Evolutionary conservation across 2,797 vertebrate genomes (phyloP).

Genomic region (Ispidina lecontei): DNA sequence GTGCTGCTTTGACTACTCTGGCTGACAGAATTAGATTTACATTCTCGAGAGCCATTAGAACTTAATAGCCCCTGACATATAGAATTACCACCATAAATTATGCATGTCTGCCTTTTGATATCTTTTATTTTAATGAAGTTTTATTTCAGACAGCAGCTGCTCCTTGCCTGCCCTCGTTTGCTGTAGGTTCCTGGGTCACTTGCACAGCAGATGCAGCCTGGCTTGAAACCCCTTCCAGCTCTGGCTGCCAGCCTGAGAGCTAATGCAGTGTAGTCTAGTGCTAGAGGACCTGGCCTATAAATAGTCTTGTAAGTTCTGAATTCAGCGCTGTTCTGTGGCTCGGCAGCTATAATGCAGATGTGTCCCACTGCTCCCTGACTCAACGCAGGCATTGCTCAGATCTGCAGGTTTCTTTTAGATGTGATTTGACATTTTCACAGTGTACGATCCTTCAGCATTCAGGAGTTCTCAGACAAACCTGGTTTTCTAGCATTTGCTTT

Average conservation of each 20-base stretch:
- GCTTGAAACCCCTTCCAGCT: not conserved
- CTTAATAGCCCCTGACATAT: slow-evolving; percentile 44
- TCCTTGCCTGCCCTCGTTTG: slow-evolving; percentile 51
- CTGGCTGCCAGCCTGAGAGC: slow-evolving; percentile 9
- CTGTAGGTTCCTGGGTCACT: slow-evolving; percentile 40
- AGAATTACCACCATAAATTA: slow-evolving; percentile 57
- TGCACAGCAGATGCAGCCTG: slow-evolving; percentile 41
- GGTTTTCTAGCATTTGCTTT: slow-evolving; percentile 21
- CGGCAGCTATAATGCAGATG: slow-evolving; percentile 52
- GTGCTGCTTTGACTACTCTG: slow-evolving; percentile 41
- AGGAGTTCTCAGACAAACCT: not conserved
- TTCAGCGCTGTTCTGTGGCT: slow-evolving; percentile 59
- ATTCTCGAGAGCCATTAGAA: slow-evolving; percentile 61
- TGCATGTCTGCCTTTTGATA: slow-evolving; percentile 62
- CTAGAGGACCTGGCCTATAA: slow-evolving; percentile 35
- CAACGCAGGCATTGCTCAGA: not conserved
- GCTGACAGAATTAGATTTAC: slow-evolving; percentile 45
- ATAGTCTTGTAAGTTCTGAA: slow-evolving; percentile 13
- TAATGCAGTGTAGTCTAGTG: slow-evolving; percentile 19
- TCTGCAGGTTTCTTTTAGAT: slow-evolving; percentile 25
- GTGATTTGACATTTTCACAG: not conserved
- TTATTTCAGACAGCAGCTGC: slow-evolving; percentile 55
- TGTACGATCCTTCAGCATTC: not conserved
- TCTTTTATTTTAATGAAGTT: slow-evolving; percentile 66
- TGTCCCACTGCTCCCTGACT: slow-evolving; percentile 21